A percentile compares a stretch with the other conserved stretches of the same genome.
Evolutionary conservation across 2,888 invertebrate species (phyloP).

Genomic region (Agapostemon virescens): DNA sequence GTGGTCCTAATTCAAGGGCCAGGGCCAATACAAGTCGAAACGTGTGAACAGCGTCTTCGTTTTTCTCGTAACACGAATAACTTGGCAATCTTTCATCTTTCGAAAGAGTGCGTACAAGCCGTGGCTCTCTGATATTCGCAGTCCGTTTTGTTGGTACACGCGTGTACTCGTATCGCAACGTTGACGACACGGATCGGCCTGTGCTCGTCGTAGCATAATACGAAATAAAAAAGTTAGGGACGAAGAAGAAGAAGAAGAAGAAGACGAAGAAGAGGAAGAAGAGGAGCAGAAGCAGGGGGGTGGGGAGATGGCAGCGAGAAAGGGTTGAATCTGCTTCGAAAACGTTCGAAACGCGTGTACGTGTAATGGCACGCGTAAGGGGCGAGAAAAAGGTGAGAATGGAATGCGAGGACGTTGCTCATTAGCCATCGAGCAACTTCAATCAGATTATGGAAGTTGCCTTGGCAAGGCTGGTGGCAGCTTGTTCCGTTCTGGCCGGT

Average conservation of each 20-base stretch:
- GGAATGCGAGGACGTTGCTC: constrained; percentile 73
- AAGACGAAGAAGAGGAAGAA: not conserved
- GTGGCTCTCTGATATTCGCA: constrained; percentile 25
- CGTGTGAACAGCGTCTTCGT: constrained; percentile 18
- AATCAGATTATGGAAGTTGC: constrained; percentile 73
- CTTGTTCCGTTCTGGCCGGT: constrained; percentile 47
- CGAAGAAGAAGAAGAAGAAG: not conserved
- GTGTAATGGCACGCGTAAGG: constrained; percentile 67
- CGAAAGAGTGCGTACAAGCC: constrained; percentile 14
- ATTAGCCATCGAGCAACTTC: constrained; percentile 73
- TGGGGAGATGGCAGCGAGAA: not conserved
- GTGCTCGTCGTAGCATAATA: constrained; percentile 31
- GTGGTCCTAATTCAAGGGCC: not conserved
- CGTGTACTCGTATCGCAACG: constrained; percentile 40
- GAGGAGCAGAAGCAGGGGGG: not conserved
- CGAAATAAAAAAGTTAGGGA: too few relatives aligned
- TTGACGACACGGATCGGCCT: constrained; percentile 41
- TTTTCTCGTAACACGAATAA: constrained; percentile 19
- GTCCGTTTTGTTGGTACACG: constrained; percentile 54
- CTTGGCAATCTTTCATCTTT: constrained; percentile 23
- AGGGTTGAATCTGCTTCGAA: constrained; percentile 18
- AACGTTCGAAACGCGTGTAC: constrained; percentile 56
- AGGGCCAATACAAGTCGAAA: not conserved
- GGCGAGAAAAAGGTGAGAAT: constrained; percentile 68
- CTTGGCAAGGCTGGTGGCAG: constrained; percentile 60